A percentile compares a stretch with the other conserved stretches of the same genome.
These are phyloP conservation scores for Penaeus vannamei DNA, from an alignment of 1,140 invertebrate species.

Conservation along the genomic window DNA sequence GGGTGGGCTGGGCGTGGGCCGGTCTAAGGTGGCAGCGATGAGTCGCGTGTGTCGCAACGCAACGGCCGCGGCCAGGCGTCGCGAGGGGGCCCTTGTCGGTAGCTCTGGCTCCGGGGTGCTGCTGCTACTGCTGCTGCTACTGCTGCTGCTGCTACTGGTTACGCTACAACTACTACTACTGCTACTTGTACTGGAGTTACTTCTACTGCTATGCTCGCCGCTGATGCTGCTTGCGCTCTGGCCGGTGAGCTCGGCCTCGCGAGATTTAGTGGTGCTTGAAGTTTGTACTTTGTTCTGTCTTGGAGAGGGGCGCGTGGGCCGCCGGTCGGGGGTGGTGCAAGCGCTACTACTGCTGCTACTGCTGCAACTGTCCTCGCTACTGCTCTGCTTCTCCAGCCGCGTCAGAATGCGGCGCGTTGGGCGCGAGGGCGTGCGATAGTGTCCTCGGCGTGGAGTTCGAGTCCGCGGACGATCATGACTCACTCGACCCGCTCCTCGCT, in stretches of 20 bases:
- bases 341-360: constrained; percentile 42
- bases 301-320: too few species aligned
- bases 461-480: constrained; percentile 50
- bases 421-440: neutral
- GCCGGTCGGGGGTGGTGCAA: too few species aligned
- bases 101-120: constrained; percentile 50
- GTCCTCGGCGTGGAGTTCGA: constrained; percentile 15
- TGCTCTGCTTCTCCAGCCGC: constrained; percentile 49
- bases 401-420: constrained; percentile 34
- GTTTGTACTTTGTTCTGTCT: too few species aligned
- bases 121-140: constrained; percentile 38
- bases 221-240: constrained; percentile 39
- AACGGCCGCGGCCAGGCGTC: constrained; percentile 28
- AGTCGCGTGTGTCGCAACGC: constrained; percentile 6
- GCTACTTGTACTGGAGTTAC: constrained; percentile 14
- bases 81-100: constrained; percentile 35
- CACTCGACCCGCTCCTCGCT: constrained; percentile 48
- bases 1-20: too few species aligned
- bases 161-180: constrained; percentile 37
- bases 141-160: constrained; percentile 46
- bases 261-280: too few species aligned
- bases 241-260: constrained; percentile 27
- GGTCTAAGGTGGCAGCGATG: too few species aligned
- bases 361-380: constrained; percentile 39
- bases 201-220: constrained; percentile 35